phyloP scores from a whole-genome alignment of 2,888 invertebrate genomes.

The Eupsilia transversa region DNA sequence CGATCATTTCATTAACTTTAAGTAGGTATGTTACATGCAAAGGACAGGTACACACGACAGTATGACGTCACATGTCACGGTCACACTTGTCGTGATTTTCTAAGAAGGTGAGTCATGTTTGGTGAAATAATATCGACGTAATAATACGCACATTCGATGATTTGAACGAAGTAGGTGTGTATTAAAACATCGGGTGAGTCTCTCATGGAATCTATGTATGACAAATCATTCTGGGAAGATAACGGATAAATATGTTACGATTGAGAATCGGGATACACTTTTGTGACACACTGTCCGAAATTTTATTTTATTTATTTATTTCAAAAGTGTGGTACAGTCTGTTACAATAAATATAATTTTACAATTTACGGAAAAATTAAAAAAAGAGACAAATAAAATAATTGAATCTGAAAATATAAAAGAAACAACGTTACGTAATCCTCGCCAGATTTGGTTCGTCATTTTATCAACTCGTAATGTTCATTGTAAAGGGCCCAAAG shows the following conservation, averaged over 20 bases:
- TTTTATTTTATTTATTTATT: too few relatives aligned
- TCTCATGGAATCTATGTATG: constrained; percentile 17
- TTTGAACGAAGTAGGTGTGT: constrained; percentile 2
- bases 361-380: too few relatives aligned
- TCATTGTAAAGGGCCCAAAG: too few relatives aligned
- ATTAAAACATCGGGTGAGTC: constrained; percentile 1
- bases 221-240: constrained; percentile 23
- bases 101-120: constrained; percentile 50
- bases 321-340: too few relatives aligned
- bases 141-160: constrained; percentile 19
- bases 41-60: constrained; percentile 33
- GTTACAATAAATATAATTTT: too few relatives aligned
- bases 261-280: neutral
- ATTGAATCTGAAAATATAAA: too few relatives aligned
- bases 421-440: neutral
- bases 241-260: neutral
- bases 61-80: constrained; percentile 57
- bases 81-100: constrained; percentile 53
- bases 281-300: neutral
- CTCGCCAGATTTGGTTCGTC: too few relatives aligned
- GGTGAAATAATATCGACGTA: constrained; percentile 33
- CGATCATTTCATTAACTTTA: constrained; percentile 18
- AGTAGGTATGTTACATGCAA: constrained; percentile 4
- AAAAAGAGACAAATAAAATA: too few relatives aligned
- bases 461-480: too few relatives aligned